phyloP scores from a whole-genome alignment of 2,797 vertebrate genomes.

The Tapirus indicus region DNA sequence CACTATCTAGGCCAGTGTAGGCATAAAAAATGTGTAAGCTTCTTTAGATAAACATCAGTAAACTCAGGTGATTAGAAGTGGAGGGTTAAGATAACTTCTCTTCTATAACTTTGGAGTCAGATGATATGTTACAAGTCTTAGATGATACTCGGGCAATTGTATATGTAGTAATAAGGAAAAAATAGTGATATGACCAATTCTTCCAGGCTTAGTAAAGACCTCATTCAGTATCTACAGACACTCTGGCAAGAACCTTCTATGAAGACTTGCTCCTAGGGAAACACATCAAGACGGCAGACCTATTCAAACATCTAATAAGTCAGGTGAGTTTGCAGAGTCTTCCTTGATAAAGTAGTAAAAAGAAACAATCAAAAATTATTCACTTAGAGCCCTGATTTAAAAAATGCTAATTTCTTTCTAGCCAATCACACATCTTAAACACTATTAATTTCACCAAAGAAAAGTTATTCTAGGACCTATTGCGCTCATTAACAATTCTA shows the following conservation, averaged over 20 bases:
- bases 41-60: constrained; percentile 3
- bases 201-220: background rate
- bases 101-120: background rate
- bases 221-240: background rate
- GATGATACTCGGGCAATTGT: background rate
- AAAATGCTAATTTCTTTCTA: background rate
- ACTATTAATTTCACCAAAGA: background rate
- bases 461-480: background rate
- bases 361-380: background rate
- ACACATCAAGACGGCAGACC: background rate
- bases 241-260: background rate
- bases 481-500: background rate
- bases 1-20: background rate
- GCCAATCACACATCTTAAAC: background rate
- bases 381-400: background rate
- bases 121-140: background rate
- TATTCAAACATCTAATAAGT: background rate
- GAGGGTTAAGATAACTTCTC: background rate
- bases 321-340: background rate
- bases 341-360: background rate
- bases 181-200: background rate
- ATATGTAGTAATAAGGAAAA: background rate
- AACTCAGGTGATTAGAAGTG: background rate
- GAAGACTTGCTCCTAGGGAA: background rate
- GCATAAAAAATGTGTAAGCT: background rate